These are phyloP conservation scores for Geotrupes spiniger DNA, from an alignment of 2,888 invertebrate genomes.

Conservation along the genomic window DNA sequence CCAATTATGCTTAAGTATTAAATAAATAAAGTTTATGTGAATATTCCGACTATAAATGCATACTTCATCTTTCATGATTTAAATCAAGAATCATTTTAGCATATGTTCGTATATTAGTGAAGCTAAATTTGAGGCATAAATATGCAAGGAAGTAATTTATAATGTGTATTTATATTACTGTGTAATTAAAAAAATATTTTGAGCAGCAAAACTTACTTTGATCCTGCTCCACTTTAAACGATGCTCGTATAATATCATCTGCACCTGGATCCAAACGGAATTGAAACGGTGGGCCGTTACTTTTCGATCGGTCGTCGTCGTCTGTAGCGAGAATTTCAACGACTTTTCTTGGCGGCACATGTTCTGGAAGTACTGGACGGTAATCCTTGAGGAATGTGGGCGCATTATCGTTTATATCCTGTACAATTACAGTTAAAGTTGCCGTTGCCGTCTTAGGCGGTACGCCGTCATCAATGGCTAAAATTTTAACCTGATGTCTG, in stretches of 20 bases:
- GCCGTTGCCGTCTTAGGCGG: constrained; percentile 93
- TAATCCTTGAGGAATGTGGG: constrained; percentile 92
- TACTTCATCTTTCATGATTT: no score
- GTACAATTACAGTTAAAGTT: constrained; percentile 89
- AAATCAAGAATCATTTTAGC: no score
- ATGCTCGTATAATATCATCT: constrained; percentile 88
- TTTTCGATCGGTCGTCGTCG: constrained; percentile 90
- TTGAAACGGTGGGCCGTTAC: constrained; percentile 96
- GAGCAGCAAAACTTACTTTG: constrained; percentile 86
- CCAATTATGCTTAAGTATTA: no score
- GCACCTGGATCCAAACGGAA: constrained; percentile 91
- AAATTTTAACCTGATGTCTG: constrained; percentile 91
- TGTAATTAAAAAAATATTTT: no score
- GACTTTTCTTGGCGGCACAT: constrained; percentile 86
- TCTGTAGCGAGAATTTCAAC: constrained; percentile 92
- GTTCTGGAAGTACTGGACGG: constrained; percentile 89
- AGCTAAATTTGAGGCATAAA: no score
- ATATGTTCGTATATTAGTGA: no score
- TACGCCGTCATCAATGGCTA: constrained; percentile 92
- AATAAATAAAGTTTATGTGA: no score
- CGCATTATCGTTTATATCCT: constrained; percentile 93
- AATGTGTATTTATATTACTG: no score
- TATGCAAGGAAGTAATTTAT: no score
- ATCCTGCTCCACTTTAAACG: constrained; percentile 95
- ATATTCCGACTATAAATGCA: no score